These are phyloP conservation scores for Corythoichthys haematopterus DNA, from an alignment of 2,113 vertebrate species.

Conservation along the genomic window DNA sequence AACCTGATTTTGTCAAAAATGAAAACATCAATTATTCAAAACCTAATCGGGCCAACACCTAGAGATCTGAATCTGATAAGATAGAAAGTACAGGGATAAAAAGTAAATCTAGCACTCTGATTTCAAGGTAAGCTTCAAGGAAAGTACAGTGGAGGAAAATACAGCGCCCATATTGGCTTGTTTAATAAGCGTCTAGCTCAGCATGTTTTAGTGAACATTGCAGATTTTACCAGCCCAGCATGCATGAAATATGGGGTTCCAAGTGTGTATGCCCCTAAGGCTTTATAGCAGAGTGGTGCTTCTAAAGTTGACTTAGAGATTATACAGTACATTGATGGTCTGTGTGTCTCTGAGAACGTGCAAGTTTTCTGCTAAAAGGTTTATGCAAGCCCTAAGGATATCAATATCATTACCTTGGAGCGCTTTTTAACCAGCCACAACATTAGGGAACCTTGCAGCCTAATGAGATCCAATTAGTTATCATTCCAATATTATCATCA, in stretches of 20 bases:
- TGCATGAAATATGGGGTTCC: constrained; percentile 12
- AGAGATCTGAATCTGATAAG: background rate
- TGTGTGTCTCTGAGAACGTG: background rate
- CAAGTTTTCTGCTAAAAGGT: constrained; percentile 9
- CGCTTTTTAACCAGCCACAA: background rate
- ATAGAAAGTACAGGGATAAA: background rate
- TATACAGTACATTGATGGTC: constrained; percentile 17
- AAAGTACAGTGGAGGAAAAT: background rate
- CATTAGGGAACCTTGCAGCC: background rate
- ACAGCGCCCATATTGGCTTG: background rate
- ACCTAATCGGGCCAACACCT: background rate
- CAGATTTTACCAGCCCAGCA: constrained; percentile 5
- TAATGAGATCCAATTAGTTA: background rate
- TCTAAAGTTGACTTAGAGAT: constrained; percentile 33
- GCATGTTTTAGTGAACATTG: background rate
- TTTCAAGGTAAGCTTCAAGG: background rate
- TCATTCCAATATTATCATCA: no score
- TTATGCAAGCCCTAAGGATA: constrained; percentile 2
- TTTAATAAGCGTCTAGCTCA: background rate
- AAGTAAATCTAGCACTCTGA: background rate
- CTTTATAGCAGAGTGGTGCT: background rate
- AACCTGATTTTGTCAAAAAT: background rate
- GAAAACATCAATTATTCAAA: background rate
- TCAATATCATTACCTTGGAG: background rate
- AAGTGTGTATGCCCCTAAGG: constrained; percentile 13